Base-by-base conservation (phyloP, 2,888 invertebrate species). In the Eupelmus urozonus region DNA sequence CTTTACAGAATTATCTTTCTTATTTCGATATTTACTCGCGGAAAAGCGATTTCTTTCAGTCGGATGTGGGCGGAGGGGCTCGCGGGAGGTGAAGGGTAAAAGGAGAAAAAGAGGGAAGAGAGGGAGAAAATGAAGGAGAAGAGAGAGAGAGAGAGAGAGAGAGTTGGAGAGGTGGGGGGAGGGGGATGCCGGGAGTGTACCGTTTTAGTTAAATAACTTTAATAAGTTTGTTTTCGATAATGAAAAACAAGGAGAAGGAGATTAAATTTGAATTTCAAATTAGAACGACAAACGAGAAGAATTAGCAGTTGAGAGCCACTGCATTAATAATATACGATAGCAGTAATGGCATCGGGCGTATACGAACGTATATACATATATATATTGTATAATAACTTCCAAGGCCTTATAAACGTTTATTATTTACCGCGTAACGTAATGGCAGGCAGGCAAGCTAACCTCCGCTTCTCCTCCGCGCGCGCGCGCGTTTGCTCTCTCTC, bases 321-420 rank as follows among this genome's bases (percentile, higher is more conserved):
- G 89, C 88, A 88, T 89, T 88, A 89, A 89, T 89, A 89, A 89
- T 89, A 89, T 88, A 89, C 88, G 89, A 88, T 88, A 87, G 85
- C 86, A 87, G 87, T 88, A 88, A 88, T 88, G 88, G 88, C 88
- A 88, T 88, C 88, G 88, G 86, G 86, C 87, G 87, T 88, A 87
- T 87, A 87, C 86, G 84, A 84, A 86, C 85, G 85, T 78, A 51
- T 71, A 59, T 79, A 57, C 67, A 63, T 67, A 73, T 85, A 87
- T 87, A 89, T 88, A 89, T 89, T 89, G 88, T 89, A 89, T 88
- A 89, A 89, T 89, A 89, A 88, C 88, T 89, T 87, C 87, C 89
- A 89, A 89, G 89, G 89, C 86, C 89, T 89, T 87, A 86, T 88
- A 88, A 89, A 89, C 89, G 88, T 89, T 89, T 88, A 89, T 89